These are phyloP conservation scores for Ciconia boyciana DNA, from an alignment of 2,113 vertebrate species.

Conservation along the genomic window DNA sequence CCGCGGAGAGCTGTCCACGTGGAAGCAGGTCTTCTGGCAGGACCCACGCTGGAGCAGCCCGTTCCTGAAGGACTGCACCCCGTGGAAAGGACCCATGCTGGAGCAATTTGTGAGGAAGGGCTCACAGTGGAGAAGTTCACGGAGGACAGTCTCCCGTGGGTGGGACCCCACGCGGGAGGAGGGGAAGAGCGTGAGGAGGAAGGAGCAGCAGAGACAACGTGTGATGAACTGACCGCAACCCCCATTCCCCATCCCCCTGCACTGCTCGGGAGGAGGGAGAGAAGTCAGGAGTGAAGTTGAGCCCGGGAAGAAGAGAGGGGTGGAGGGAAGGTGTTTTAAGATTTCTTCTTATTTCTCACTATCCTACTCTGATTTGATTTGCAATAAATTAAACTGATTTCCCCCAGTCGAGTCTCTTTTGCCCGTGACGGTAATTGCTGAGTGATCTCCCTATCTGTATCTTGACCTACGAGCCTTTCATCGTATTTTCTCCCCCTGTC, in stretches of 20 bases:
- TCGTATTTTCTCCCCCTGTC: neutral
- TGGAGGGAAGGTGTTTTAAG: neutral
- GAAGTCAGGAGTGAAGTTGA: neutral
- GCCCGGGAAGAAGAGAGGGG: neutral
- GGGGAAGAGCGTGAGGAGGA: neutral
- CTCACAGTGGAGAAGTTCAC: neutral
- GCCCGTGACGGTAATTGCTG: neutral
- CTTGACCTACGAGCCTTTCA: neutral
- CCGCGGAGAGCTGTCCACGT: no score
- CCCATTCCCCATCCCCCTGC: fast-evolving
- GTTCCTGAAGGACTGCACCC: no score
- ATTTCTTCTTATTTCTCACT: neutral
- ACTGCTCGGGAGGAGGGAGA: neutral
- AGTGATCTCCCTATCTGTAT: neutral
- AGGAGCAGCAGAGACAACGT: neutral
- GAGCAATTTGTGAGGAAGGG: no score
- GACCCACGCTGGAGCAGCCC: neutral
- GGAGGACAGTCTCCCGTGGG: neutral
- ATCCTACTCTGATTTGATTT: neutral
- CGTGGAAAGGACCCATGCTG: no score
- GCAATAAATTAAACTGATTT: neutral
- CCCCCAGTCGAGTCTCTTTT: neutral
- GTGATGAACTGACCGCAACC: neutral
- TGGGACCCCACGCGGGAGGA: neutral
- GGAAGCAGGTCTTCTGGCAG: no score